Evolutionary conservation across 2,888 invertebrate species (phyloP), one percentile per base, ranked within the genome.

Genomic region (Luperina testacea): DNA sequence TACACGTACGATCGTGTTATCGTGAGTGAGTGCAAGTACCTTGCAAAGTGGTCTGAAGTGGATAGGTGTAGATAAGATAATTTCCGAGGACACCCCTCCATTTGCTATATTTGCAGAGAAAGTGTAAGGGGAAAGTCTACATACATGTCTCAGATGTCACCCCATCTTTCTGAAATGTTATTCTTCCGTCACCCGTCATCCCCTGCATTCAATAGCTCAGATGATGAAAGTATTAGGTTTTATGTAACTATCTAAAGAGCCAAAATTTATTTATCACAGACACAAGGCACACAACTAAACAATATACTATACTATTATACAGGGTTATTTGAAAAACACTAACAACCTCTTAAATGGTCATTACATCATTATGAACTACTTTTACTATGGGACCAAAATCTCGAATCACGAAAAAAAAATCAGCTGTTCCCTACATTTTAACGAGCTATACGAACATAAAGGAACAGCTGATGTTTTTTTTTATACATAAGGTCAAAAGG

Each of bases 21-120:
- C 64, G 13, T 51, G 71, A 68, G 48, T 38, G 61, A 67, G 63
- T 45, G 78, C 17, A 77, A 72, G 72, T 78, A 67, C 17, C 24
- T 68, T 57, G 67, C 11, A 53, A 78, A 76, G 48, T 63, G 38
- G n/a, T 11, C 9, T 70, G n/a, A 61, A 74, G 82, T 82, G 53
- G 27, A 32, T 63, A 82, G 0, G 38, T 81, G 17, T 1, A 24
- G 82, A 75, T 75, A 74, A 45, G 24, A 81, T 53, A 11, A 74
- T 38, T 32, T 53, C 13, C 9, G 24, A 78, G 80, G 48, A 71
- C 61, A 51, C 2, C 61, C 51, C 5, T 38, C 13, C n/a, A 17
- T 17, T 32, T 17, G 42, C 17, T 17, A 13, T 68, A 3, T 27
- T 71, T 61, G 13, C 5, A 32, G 1, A 0, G 15, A 57, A 42